These are phyloP conservation scores for Oreochromis tanganicae DNA, from an alignment of 2,113 vertebrate species.

Conservation along the genomic window DNA sequence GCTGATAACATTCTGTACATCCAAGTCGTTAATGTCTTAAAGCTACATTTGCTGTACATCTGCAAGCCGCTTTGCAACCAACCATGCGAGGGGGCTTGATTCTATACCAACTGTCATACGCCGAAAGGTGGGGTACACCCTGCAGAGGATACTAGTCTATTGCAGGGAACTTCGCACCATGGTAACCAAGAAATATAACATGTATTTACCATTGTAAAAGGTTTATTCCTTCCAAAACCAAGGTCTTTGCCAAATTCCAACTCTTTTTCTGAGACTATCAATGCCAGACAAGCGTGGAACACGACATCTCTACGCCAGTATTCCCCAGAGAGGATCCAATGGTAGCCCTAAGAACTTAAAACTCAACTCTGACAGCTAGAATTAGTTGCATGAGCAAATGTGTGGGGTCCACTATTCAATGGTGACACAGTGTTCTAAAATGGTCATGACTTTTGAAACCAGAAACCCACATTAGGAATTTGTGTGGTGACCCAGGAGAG, in stretches of 20 bases:
- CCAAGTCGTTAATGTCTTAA: not conserved
- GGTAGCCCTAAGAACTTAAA: not conserved
- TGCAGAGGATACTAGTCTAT: not conserved
- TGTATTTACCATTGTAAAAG: not conserved
- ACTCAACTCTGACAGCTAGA: not conserved
- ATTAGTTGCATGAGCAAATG: not conserved
- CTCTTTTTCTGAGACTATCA: not conserved
- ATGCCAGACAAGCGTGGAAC: not conserved
- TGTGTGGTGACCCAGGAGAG: not conserved
- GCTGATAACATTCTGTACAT: not conserved
- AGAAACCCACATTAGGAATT: not conserved
- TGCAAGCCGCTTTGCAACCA: not conserved
- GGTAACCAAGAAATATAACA: not conserved
- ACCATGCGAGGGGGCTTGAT: not conserved
- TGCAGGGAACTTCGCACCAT: not conserved
- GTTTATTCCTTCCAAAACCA: not conserved
- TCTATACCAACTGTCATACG: not conserved
- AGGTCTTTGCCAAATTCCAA: not conserved
- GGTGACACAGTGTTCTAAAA: not conserved
- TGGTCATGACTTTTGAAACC: not conserved
- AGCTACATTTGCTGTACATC: not conserved
- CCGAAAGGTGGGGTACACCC: not conserved
- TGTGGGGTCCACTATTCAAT: not conserved
- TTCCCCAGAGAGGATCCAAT: not conserved
- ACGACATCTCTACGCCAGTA: not conserved